A percentile compares a stretch with the other conserved stretches of the same genome.
Conservation (phyloP, 2,797 vertebrate genomes). For the Rhabdomys pumilio region DNA sequence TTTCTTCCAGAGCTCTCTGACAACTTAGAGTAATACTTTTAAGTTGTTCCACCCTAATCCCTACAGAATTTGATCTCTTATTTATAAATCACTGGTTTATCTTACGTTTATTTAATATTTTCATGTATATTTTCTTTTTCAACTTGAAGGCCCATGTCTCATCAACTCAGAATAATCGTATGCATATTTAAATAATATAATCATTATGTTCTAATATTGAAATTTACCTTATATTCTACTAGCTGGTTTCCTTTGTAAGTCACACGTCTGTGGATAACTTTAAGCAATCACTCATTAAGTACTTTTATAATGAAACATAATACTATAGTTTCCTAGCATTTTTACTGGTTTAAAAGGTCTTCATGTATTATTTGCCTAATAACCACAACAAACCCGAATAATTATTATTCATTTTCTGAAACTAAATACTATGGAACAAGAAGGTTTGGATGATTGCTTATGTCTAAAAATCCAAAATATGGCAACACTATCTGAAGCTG, state of each 20-base stretch:
- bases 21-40: not conserved
- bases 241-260: not conserved
- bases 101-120: not conserved
- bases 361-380: not conserved
- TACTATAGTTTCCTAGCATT: not conserved
- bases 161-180: not conserved
- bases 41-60: not conserved
- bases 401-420: constrained; percentile 10
- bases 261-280: not conserved
- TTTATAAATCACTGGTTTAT: not conserved
- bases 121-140: not conserved
- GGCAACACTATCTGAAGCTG: not conserved
- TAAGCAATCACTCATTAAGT: not conserved
- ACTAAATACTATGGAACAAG: not conserved
- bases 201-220: not conserved
- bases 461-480: not conserved
- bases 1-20: not conserved
- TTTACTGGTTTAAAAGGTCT: not conserved
- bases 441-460: not conserved
- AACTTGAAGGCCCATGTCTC: not conserved
- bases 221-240: not conserved
- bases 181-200: not conserved
- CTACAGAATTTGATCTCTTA: not conserved
- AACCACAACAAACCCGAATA: not conserved
- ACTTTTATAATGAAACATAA: not conserved